Evolutionary conservation across 35 echinoderm and acorn worm genomes (phyloP).

Genomic region (Apostichopus parvimensis): DNA sequence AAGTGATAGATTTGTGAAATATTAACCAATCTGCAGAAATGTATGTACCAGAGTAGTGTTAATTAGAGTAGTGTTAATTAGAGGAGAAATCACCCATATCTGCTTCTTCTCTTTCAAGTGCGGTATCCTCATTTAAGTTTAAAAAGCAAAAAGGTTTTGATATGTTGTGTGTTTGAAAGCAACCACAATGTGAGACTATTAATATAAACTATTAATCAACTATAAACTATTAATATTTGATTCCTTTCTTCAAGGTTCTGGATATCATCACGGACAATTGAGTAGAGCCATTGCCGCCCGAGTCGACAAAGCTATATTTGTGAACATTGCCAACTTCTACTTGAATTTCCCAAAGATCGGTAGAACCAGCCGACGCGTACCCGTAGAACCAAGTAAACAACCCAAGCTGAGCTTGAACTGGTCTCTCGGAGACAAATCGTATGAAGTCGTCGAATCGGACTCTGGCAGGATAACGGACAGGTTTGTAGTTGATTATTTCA

Average conservation of each 20-base stretch:
- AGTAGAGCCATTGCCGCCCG: slow-evolving; percentile 78
- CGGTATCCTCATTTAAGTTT: no score
- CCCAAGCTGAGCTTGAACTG: slow-evolving; percentile 78
- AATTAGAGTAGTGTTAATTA: no score
- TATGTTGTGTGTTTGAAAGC: no score
- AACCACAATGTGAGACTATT: no score
- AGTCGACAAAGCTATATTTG: slow-evolving; percentile 66
- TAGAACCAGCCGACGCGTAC: slow-evolving; percentile 30
- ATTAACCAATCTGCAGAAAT: no score
- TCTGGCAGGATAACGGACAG: slow-evolving; percentile 67
- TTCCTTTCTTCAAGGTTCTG: slow-evolving; percentile 58
- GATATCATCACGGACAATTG: slow-evolving; percentile 88
- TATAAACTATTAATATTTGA: no score
- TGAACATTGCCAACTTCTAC: slow-evolving; percentile 36
- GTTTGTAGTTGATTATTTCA: slow-evolving; percentile 9
- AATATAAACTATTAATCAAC: no score
- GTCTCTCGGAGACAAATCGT: slow-evolving; percentile 72
- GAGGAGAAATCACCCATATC: no score
- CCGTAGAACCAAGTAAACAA: slow-evolving; percentile 45
- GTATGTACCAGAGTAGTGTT: no score
- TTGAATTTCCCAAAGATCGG: slow-evolving; percentile 70
- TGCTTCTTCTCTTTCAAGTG: no score
- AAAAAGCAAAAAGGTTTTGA: no score
- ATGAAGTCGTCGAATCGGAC: slow-evolving; percentile 77
- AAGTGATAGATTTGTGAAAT: no score